Evolutionary conservation across 2,888 invertebrate genomes (phyloP).

Genomic region (Rutpela maculata): DNA sequence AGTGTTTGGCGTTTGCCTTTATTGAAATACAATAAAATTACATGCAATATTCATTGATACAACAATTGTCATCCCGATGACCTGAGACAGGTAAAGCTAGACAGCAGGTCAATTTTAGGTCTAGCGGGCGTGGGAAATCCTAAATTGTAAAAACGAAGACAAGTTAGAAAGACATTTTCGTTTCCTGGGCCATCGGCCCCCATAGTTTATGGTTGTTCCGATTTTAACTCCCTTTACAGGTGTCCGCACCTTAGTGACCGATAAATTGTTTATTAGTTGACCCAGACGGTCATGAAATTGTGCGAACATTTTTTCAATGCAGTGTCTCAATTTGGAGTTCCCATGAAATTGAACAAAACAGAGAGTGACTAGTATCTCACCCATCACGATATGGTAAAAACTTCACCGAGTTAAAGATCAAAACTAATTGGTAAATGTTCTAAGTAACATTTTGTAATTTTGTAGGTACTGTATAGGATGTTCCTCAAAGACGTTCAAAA

Average conservation of each 20-base stretch:
- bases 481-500: too few relatives aligned
- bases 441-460: too few relatives aligned
- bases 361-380: too few relatives aligned
- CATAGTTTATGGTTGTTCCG: constrained; percentile 39
- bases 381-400: too few relatives aligned
- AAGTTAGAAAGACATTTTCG: constrained; percentile 40
- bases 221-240: constrained; percentile 39
- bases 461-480: too few relatives aligned
- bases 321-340: too few relatives aligned
- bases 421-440: too few relatives aligned
- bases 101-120: constrained; percentile 8
- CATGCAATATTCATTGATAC: constrained; percentile 35
- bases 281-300: too few relatives aligned
- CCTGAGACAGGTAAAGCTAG: constrained; percentile 20
- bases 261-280: too few relatives aligned
- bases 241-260: not conserved
- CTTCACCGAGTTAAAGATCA: too few relatives aligned
- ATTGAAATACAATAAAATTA: constrained; percentile 39
- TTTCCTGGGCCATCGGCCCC: constrained; percentile 16
- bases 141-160: constrained; percentile 26
- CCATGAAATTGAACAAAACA: too few relatives aligned
- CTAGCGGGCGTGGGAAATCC: constrained; percentile 42
- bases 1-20: constrained; percentile 29
- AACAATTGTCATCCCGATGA: constrained; percentile 32
- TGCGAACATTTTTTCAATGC: too few relatives aligned